Evolutionary conservation across 2,113 vertebrate species (phyloP), one percentile per base, ranked within the genome.

Genomic region (Gymnarchus niloticus): DNA sequence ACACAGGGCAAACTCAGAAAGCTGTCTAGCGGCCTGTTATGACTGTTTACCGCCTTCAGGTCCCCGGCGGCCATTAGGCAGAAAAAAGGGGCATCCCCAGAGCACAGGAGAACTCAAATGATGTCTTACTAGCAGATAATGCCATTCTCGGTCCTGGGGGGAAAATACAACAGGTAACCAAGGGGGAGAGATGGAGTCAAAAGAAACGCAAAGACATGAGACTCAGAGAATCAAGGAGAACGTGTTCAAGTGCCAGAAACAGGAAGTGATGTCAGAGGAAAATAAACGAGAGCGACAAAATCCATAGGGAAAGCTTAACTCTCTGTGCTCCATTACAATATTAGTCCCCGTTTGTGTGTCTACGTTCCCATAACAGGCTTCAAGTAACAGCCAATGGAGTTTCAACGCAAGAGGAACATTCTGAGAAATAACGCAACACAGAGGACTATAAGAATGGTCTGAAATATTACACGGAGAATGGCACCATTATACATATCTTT

Each of bases 91-190:
- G 44, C 17, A 78, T 48, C 76, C 76, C 37, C 44, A 48, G 37
- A 48, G 76, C 44, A 7, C 44, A 48, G 44, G 37, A 17, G 44
- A 48, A 41, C 19, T 78, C 44, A 37, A 1, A 37, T 10, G 10
- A 78, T 48, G 76, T 23, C 76, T 78, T 19, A 78, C 37, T 78
- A 46, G 44, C 76, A 78, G 76, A 78, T 37, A 8, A 78, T 78
- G 7, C 44, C 76, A n/a, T 41, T n/a, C 76, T 78, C 23, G 23
- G 44, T 46, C 76, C 37, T 41, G 23, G 17, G 21, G 76, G 76
- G 44, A 69, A 37, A 19, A 69, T 23, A 57, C 3, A 69, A 69
- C 3, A 19, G 61, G 28, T 69, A 69, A 69, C 28, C 17, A 33
- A 69, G 37, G 28, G 61, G 37, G 37, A 28, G 28, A 69, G 28